Evolutionary conservation across 2,888 invertebrate genomes (phyloP).

Genomic region (Campoletis raptor): DNA sequence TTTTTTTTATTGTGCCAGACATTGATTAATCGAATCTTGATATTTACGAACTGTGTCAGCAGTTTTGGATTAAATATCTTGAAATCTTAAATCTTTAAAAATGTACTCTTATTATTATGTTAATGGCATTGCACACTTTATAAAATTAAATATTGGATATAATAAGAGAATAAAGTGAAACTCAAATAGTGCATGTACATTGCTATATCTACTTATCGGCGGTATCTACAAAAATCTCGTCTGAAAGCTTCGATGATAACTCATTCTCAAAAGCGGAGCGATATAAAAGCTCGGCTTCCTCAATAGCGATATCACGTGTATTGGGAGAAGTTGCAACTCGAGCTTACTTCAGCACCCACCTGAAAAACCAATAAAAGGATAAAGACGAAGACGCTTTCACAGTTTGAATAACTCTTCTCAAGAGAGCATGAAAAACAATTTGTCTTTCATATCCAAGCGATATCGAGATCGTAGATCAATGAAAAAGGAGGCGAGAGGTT

Average conservation of each 20-base stretch:
- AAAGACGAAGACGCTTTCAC: slow-evolving; percentile 23
- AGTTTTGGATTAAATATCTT: not conserved
- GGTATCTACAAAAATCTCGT: slow-evolving; percentile 19
- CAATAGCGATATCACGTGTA: slow-evolving; percentile 35
- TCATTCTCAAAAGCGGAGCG: slow-evolving; percentile 20
- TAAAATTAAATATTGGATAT: slow-evolving; percentile 16
- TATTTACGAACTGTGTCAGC: not conserved
- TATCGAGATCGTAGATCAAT: slow-evolving; percentile 28
- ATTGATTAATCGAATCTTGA: not conserved
- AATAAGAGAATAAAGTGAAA: not conserved
- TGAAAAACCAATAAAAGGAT: slow-evolving; percentile 23
- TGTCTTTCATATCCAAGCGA: slow-evolving; percentile 31
- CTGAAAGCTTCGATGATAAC: slow-evolving; percentile 27
- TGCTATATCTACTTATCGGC: not conserved
- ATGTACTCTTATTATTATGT: not conserved
- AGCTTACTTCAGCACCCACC: slow-evolving; percentile 19
- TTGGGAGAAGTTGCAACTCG: slow-evolving; percentile 25
- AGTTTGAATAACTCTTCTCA: slow-evolving; percentile 20
- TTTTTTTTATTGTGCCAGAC: not conserved
- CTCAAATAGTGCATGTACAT: not conserved
- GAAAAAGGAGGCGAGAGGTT: not conserved
- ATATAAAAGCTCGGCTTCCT: slow-evolving; percentile 39
- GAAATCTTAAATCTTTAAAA: not conserved
- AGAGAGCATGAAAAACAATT: slow-evolving; percentile 38
- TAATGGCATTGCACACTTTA: not conserved